A percentile compares a stretch with the other conserved stretches of the same genome.
Evolutionary conservation across 1,140 invertebrate genomes (phyloP).

Genomic region (Drosophila triauraria): DNA sequence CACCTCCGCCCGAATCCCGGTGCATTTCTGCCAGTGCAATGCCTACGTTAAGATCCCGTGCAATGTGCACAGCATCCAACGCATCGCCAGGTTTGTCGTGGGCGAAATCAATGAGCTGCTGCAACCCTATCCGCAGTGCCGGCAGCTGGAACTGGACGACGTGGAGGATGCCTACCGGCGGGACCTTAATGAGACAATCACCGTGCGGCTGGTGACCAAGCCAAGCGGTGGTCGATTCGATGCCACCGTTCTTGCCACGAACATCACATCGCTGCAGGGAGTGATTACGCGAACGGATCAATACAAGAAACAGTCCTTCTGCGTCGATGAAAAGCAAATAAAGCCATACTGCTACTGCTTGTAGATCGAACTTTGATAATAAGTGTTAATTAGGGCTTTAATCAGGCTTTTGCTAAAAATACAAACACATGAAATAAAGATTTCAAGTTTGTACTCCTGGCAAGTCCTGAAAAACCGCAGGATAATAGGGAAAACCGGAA

Average conservation of each 20-base stretch:
- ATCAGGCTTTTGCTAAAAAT: no score
- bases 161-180: conserved; percentile 23
- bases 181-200: neutral
- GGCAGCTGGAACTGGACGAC: neutral
- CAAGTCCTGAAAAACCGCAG: neutral
- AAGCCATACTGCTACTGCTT: conserved; percentile 32
- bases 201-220: conserved; percentile 14
- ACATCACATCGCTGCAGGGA: neutral
- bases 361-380: neutral
- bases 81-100: conserved; percentile 9
- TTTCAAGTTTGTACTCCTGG: neutral
- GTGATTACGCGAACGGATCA: conserved; percentile 14
- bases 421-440: no score
- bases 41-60: conserved; percentile 1
- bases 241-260: conserved; percentile 2
- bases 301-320: conserved; percentile 14
- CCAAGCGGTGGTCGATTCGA: conserved; percentile 23
- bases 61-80: neutral
- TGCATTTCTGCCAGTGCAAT: conserved; percentile 21
- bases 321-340: neutral
- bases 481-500: neutral
- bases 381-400: no score
- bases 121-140: conserved; percentile 7
- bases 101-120: conserved; percentile 6
- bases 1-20: conserved; percentile 8